Percentiles rank a stretch among this genome's conserved stretches.
phyloP scores from a whole-genome alignment of 2,888 invertebrate species.

The Calameuta pallipes region DNA sequence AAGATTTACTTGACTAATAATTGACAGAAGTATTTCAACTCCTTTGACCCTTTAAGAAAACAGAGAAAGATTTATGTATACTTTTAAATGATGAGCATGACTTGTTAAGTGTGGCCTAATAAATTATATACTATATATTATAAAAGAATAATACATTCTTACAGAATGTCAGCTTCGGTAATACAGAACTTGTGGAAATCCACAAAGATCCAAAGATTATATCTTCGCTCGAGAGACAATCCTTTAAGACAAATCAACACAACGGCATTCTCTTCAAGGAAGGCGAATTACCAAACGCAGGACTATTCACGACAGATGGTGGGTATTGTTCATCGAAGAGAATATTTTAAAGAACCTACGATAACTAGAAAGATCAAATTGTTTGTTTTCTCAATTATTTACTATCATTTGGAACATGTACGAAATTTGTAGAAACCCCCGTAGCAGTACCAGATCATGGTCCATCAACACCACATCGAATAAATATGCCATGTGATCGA shows the following conservation, averaged over 20 bases:
- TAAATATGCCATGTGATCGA: conserved; percentile 52
- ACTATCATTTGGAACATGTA: neutral
- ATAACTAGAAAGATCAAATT: neutral
- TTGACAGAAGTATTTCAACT: neutral
- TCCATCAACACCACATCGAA: conserved; percentile 56
- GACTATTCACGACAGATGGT: conserved; percentile 49
- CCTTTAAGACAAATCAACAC: neutral
- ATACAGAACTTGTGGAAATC: too few relatives aligned
- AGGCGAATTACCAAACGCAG: conserved; percentile 22
- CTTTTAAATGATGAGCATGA: too few relatives aligned
- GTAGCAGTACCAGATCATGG: conserved; percentile 42
- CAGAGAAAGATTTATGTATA: too few relatives aligned
- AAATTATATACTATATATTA: too few relatives aligned
- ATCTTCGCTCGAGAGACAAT: too few relatives aligned
- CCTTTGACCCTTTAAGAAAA: too few relatives aligned
- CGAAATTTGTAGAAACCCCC: conserved; percentile 31
- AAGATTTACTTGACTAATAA: neutral
- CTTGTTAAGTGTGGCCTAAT: too few relatives aligned
- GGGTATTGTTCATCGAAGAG: neutral
- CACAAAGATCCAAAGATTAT: too few relatives aligned
- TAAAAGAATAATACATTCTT: too few relatives aligned
- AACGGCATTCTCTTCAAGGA: neutral
- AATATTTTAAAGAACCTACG: neutral
- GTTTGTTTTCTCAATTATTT: neutral
- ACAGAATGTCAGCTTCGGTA: too few relatives aligned